phyloP scores from a whole-genome alignment of 2,888 invertebrate species.

The Hirtodrosophila cameraria region DNA sequence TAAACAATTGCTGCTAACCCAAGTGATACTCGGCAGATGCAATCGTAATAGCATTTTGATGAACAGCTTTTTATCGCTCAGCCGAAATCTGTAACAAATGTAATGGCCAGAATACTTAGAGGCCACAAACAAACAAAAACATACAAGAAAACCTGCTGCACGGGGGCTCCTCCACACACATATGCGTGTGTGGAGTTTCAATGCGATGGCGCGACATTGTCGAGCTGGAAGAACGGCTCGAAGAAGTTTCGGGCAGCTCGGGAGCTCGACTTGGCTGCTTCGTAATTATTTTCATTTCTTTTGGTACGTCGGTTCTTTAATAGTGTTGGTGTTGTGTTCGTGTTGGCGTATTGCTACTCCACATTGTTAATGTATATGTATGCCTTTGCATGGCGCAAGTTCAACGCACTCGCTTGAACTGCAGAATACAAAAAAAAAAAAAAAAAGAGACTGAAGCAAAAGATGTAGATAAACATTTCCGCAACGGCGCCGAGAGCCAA shows the following conservation, averaged over 20 bases:
- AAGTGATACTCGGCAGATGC: conserved; percentile 40
- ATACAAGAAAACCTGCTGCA: conserved; percentile 68
- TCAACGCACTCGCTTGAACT: conserved; percentile 82
- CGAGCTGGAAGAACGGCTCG: conserved; percentile 17
- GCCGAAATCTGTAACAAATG: conserved; percentile 77
- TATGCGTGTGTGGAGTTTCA: conserved; percentile 53
- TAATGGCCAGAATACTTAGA: conserved; percentile 37
- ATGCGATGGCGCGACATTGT: conserved; percentile 37
- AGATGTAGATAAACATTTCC: conserved; percentile 75
- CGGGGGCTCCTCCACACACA: conserved; percentile 32
- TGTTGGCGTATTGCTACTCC: conserved; percentile 62
- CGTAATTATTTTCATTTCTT: conserved; percentile 76
- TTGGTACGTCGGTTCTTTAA: conserved; percentile 29
- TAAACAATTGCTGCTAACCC: conserved; percentile 34
- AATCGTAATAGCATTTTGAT: conserved; percentile 72
- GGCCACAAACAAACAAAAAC: conserved; percentile 1
- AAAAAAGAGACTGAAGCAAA: conserved; percentile 49
- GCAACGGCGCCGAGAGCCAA: conserved; percentile 58
- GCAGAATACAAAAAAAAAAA: too few relatives aligned
- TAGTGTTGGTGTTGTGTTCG: conserved; percentile 11
- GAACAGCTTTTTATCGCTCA: conserved; percentile 65
- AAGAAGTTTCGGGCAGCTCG: conserved; percentile 12
- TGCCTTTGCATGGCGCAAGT: conserved; percentile 64
- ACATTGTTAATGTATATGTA: conserved; percentile 62
- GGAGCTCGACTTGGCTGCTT: conserved; percentile 18